Base-by-base conservation (phyloP, 2,113 vertebrate species). In the Corynorhinus townsendii region DNA sequence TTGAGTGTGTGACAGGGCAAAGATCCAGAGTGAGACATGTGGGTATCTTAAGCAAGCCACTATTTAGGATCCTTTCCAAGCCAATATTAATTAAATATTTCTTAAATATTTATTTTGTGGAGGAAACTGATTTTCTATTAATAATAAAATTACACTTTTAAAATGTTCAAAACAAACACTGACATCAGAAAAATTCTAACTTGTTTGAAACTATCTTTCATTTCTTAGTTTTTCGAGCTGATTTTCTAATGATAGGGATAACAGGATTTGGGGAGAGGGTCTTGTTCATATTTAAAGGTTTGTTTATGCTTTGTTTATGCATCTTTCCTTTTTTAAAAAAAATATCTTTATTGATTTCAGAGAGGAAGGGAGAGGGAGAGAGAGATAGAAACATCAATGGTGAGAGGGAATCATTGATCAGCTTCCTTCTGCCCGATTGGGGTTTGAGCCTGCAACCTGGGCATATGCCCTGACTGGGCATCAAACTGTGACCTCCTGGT, bases 191-290 rank as follows among this genome's bases (percentile, higher is more conserved):
- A 86, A 72, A 66, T 54, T 56, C 62, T 56, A 77, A 49, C 40
- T 83, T 83, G 40, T 69, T n/a, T 64, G 28, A 91, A 64, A 45
- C 59, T 89, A 40, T 38, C n/a, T 92, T 95, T 96, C 20, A 73
- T 89, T 80, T 66, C 43, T 72, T 30, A 77, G 14, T 56, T 94
- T 86, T 90, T 62, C 26, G 12, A 43, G 52, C 4, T 43, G 15
- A 19, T 88, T 77, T 6, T 75, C 24, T 86, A 52, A 43, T 20
- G 43, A 52, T 15, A 89, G 54, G 5, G 15, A 19, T n/a, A 64
- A 80, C 14, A 81, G 24, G 47, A 35, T 68, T 86, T 92, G 22
- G 22, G 73, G 72, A 47, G 49, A 45, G 11, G 72, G 7, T 90
- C 54, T 49, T 80, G 28, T 52, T 94, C 5, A 7, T 66, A 6